Evolutionary conservation across 2,888 invertebrate species (phyloP), one percentile per base, ranked within the genome.

Genomic region (Amphipyra tragopoginis): DNA sequence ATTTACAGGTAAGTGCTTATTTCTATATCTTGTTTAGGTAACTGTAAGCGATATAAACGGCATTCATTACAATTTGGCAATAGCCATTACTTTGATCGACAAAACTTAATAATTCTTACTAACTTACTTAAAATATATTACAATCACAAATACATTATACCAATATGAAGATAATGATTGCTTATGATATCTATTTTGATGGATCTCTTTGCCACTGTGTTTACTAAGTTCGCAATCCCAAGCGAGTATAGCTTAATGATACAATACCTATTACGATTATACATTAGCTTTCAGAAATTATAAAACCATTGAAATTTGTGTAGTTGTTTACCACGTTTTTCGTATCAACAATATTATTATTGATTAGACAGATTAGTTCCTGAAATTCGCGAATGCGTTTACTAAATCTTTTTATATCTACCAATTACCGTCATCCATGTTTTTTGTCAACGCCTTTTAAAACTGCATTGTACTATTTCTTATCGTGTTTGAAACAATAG

Each of bases 401-500:
- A 29, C 11, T 1, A 13, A 14, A 15, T 9, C 0, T 29, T n/a
- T n/a, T n/a, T n/a, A n/a, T n/a, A n/a, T n/a, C n/a, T n/a, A n/a
- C n/a, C n/a, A n/a, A 49, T 58, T 53, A 53, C 9, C 45, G 21
- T 48, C 49, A 58, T 72, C 48, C 1, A 6, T 3, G 57, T 65
- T 70, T 72, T n/a, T 79, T 77, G 7, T 55, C 21, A 15, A 0
- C 38, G 29, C 45, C 65, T 57, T 63, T 58, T 53, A 38, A 57
- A 62, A n/a, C 13, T 7, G 42, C 62, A 77, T 75, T 77, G 73
- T 79, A 5, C 45, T 62, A 59, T 61, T 77, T 75, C 60, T 80
- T 79, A 52, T 36, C 7, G 49, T 11, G n/a, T 26, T 52, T 21
- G 0, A n/a, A 65, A 80, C 80, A 80, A 79, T 79, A 36, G 65